Evolutionary conservation across 35 echinoderm and acorn worm genomes (phyloP).

Genomic region (Heliocidaris tuberculata): DNA sequence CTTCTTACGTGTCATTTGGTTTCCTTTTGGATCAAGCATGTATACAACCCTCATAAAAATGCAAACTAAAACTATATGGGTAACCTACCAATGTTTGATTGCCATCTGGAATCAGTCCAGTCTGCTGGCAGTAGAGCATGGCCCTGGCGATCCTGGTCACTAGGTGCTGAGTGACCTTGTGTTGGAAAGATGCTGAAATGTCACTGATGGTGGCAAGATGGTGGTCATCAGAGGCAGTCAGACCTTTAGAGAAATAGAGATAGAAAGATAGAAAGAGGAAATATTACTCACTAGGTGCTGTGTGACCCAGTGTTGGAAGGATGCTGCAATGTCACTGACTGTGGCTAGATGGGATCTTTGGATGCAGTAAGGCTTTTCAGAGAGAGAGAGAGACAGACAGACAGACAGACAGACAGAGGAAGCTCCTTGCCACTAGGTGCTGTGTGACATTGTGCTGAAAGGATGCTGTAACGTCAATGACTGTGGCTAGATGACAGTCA

Average conservation of each 20-base stretch:
- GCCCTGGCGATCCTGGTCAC: conserved; percentile 66
- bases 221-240: conserved; percentile 15
- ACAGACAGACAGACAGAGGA: too few species aligned
- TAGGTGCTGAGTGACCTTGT: conserved; percentile 83
- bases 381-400: too few species aligned
- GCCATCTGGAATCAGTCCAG: conserved; percentile 55
- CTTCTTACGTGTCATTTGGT: too few species aligned
- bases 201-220: conserved; percentile 58
- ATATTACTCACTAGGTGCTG: conserved; percentile 74
- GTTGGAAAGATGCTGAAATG: conserved; percentile 91
- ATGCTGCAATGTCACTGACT: conserved; percentile 75
- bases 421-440: not conserved
- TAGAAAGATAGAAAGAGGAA: conserved; percentile 63
- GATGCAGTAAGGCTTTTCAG: too few species aligned
- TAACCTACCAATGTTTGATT: conserved; percentile 73
- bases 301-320: conserved; percentile 83
- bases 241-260: not conserved
- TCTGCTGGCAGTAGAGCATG: conserved; percentile 68
- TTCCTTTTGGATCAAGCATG: too few species aligned
- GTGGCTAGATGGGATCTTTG: conserved; percentile 31
- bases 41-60: too few species aligned
- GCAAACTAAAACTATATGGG: not conserved
- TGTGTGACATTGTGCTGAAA: too few species aligned
- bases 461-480: too few species aligned
- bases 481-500: too few species aligned